Evolutionary conservation across 2,797 vertebrate species (phyloP).

Genomic region (Pelochelys cantorii): DNA sequence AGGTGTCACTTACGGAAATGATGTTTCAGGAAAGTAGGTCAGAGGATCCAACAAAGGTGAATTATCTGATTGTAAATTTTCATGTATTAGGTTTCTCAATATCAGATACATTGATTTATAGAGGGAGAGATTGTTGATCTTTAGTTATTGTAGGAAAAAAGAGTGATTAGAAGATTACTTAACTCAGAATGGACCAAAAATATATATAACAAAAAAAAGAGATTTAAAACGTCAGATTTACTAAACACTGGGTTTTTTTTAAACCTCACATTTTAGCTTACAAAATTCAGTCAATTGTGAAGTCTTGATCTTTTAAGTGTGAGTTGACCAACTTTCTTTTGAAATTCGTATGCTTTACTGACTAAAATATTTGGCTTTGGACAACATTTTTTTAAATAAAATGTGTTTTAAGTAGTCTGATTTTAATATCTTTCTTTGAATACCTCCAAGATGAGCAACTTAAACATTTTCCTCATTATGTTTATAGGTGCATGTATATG

Average conservation of each 20-base stretch:
- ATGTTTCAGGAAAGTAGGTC: not conserved
- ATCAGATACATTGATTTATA: not conserved
- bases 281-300: not conserved
- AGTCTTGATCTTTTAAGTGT: constrained; percentile 5
- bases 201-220: not conserved
- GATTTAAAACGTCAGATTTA: not conserved
- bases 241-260: not conserved
- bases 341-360: not conserved
- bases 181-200: not conserved
- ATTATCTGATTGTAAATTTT: not conserved
- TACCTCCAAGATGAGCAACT: not conserved
- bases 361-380: not conserved
- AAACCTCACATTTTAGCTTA: not conserved
- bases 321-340: constrained; percentile 1
- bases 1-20: accelerated
- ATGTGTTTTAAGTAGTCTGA: not conserved
- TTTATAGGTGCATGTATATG: not conserved
- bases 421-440: not conserved
- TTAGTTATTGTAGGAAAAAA: not conserved
- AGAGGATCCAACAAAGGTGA: not conserved
- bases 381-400: not conserved
- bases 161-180: not conserved
- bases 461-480: not conserved
- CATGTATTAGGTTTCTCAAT: not conserved
- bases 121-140: accelerated